These are phyloP conservation scores for Erannis defoliaria DNA, from an alignment of 2,888 invertebrate genomes.

Conservation along the genomic window DNA sequence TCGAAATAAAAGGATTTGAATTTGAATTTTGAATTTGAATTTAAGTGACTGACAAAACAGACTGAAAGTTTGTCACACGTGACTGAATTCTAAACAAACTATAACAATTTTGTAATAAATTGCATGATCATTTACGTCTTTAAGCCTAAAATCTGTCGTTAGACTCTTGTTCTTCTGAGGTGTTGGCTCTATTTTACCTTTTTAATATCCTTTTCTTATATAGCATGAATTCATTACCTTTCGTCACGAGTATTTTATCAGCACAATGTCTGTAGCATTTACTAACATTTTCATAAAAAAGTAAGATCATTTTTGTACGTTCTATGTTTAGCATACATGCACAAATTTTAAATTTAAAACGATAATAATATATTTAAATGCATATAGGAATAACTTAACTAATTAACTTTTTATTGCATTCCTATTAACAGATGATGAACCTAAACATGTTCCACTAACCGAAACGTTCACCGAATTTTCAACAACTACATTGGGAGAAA, in stretches of 20 bases:
- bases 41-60: too few species aligned
- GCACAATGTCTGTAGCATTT: background rate
- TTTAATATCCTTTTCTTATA: slow-evolving; percentile 9
- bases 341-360: background rate
- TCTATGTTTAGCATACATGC: background rate
- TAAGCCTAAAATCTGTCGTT: slow-evolving; percentile 24
- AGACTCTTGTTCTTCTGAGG: slow-evolving; percentile 15
- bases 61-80: background rate
- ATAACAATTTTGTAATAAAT: background rate
- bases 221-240: slow-evolving; percentile 10
- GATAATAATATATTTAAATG: background rate
- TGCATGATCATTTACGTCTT: slow-evolving; percentile 24
- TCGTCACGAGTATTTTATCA: background rate
- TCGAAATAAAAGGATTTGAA: too few species aligned
- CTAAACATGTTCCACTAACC: slow-evolving; percentile 82
- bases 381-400: slow-evolving; percentile 16
- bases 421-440: slow-evolving; percentile 84
- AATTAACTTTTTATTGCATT: slow-evolving; percentile 69
- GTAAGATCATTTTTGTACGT: background rate
- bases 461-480: slow-evolving; percentile 72
- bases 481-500: slow-evolving; percentile 62
- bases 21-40: too few species aligned
- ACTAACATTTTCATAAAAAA: slow-evolving; percentile 8
- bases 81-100: background rate
- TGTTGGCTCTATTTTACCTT: slow-evolving; percentile 24